These are phyloP conservation scores for Tortrix viridana DNA, from an alignment of 2,888 invertebrate species.

Conservation along the genomic window DNA sequence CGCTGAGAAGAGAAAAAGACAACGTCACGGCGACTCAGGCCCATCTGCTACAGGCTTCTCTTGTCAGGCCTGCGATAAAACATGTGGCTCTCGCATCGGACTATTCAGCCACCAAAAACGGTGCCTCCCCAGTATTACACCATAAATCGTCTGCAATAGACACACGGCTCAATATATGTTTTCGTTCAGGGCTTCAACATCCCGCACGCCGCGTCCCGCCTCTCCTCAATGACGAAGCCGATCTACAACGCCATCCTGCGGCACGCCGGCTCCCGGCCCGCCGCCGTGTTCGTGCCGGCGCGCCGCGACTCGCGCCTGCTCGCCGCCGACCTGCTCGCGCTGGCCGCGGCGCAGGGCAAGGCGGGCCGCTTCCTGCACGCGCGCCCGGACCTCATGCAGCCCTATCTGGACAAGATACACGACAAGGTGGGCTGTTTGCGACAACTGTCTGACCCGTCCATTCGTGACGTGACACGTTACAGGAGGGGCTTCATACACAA, in stretches of 20 bases:
- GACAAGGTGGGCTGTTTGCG: conserved; percentile 89
- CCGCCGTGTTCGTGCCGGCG: conserved; percentile 95
- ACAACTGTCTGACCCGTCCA: no score
- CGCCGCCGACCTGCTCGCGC: conserved; percentile 97
- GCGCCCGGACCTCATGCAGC: conserved; percentile 92
- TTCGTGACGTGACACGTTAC: no score
- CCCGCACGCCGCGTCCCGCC: conserved; percentile 97
- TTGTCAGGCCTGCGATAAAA: no score
- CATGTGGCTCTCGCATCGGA: no score
- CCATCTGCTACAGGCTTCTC: no score
- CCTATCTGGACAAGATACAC: conserved; percentile 93
- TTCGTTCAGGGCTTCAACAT: conserved; percentile 94
- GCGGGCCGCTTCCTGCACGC: conserved; percentile 96
- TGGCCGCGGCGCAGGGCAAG: conserved; percentile 94
- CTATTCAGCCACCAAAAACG: no score
- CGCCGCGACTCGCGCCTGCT: conserved; percentile 96
- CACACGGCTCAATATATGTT: background rate
- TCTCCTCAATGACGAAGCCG: conserved; percentile 99
- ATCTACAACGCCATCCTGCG: conserved; percentile 96
- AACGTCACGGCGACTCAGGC: no score
- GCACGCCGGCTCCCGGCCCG: conserved; percentile 93
- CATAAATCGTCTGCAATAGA: no score
- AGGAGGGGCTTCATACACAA: no score
- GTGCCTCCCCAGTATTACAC: no score
- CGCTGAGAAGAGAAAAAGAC: no score